Evolutionary conservation across 92 coral and sea anemone genomes (phyloP), one percentile per base, ranked within the genome.

Genomic region (Actinernus sp.): DNA sequence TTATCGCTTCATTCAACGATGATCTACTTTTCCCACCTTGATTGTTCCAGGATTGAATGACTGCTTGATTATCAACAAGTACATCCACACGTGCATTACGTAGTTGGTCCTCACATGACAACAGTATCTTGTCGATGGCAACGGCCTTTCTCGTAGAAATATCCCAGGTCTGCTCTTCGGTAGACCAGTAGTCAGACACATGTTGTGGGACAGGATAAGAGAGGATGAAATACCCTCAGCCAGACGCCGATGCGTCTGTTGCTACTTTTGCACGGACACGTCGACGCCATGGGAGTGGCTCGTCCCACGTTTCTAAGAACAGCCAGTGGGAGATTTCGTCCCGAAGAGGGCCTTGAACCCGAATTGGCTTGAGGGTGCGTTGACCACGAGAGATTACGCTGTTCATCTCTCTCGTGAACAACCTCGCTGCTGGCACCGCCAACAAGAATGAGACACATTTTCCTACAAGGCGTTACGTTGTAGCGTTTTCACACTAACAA

Each of bases 101-200:
- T 16, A 78, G 10, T 64, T 62, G 25, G 41, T 55, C 76, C 20
- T 21, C 34, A 55, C 76, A 81, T 5, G 61, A 67, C 22, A 32
- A 25, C 17, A 71, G 19, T 36, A 81, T 59, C n/a, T 59, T 56
- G 32, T 81, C 26, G 38, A 80, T 53, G 11, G 80, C 74, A 30
- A 70, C 26, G 19, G 80, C 74, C 53, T 71, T 80, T 56, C 63
- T 81, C 4, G 76, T 81, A 38, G 75, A 39, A 14, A 81, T 81
- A 26, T 81, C 81, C 68, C 41, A 37, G 4, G 1, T 18, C 28
- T 9, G 49, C 62, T 73, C 71, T 29, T 62, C 54, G 4, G 17
- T 26, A 2, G 73, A 9, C 82, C 71, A 73, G 36, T 73, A 73
- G 49, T 73, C 81, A 13, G 59, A 74, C 44, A 16, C 31, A 0